Conservation (phyloP, 2,888 invertebrate genomes). For the Tridacna crocea region DNA sequence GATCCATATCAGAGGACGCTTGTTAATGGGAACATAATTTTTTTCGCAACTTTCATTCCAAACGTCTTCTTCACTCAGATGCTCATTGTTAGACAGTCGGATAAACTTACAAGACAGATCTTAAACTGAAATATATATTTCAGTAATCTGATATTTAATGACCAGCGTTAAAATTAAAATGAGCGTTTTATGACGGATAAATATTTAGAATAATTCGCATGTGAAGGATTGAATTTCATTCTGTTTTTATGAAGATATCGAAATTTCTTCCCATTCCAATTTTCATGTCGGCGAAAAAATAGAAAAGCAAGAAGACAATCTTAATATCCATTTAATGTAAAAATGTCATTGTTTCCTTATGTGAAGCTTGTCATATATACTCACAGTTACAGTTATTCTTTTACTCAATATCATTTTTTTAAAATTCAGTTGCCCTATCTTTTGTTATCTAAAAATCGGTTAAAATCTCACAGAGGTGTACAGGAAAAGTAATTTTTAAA, state of each 20-base stretch:
- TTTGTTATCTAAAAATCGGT: too few relatives aligned
- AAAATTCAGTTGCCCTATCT: too few relatives aligned
- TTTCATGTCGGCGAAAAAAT: not conserved
- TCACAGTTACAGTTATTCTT: too few relatives aligned
- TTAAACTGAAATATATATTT: constrained; percentile 49
- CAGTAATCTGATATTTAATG: constrained; percentile 53
- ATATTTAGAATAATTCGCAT: constrained; percentile 47
- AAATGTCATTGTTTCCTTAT: too few relatives aligned
- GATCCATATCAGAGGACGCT: constrained; percentile 4
- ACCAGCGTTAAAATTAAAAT: constrained; percentile 55
- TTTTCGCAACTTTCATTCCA: constrained; percentile 11
- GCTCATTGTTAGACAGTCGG: constrained; percentile 27
- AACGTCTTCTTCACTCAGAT: constrained; percentile 21
- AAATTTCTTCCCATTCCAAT: constrained; percentile 1
- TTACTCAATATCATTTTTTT: too few relatives aligned
- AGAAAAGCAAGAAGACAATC: not conserved
- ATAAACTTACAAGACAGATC: constrained; percentile 12
- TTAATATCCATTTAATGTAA: too few relatives aligned
- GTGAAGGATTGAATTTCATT: constrained; percentile 31
- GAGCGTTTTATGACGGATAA: constrained; percentile 58
- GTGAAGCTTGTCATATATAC: too few relatives aligned
- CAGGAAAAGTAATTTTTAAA: too few relatives aligned
- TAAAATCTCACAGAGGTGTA: too few relatives aligned
- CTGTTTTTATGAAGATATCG: constrained; percentile 1
- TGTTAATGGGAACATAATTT: constrained; percentile 5